A percentile compares a stretch with the other conserved stretches of the same genome.
Evolutionary conservation across 2,113 vertebrate genomes (phyloP).

Genomic region (Cryptotis parvus): DNA sequence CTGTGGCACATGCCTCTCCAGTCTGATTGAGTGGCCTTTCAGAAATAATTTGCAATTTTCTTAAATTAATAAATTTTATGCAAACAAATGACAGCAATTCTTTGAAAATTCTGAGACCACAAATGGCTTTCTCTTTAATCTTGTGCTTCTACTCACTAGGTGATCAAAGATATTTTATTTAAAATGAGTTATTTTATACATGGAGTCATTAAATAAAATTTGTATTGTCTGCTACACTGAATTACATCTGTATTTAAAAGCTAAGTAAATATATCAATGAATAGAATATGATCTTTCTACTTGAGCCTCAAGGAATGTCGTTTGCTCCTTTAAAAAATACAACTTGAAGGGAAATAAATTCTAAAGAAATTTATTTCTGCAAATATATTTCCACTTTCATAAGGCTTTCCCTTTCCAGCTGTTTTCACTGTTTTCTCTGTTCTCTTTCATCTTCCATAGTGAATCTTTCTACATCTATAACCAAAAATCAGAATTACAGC

Average conservation of each 20-base stretch:
- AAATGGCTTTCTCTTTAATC: slow-evolving; percentile 76
- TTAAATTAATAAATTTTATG: slow-evolving; percentile 85
- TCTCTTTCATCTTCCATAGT: background rate
- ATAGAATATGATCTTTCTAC: background rate
- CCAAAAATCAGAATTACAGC: background rate
- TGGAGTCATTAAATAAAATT: slow-evolving; percentile 72
- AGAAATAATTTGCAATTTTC: slow-evolving; percentile 84
- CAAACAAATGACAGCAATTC: slow-evolving; percentile 83
- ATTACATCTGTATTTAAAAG: slow-evolving; percentile 49
- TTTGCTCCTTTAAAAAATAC: background rate
- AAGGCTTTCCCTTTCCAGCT: background rate
- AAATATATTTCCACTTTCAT: background rate
- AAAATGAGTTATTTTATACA: slow-evolving; percentile 81
- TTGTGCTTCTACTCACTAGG: slow-evolving; percentile 79
- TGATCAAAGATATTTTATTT: slow-evolving; percentile 85
- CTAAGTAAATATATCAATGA: slow-evolving; percentile 4
- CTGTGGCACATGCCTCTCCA: slow-evolving; percentile 63
- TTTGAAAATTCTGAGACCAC: slow-evolving; percentile 85
- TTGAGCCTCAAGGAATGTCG: background rate
- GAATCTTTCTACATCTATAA: background rate
- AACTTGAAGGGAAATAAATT: background rate
- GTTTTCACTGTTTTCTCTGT: background rate
- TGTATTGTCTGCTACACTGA: background rate
- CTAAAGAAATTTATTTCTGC: background rate
- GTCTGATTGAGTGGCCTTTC: slow-evolving; percentile 80